Percentiles rank a stretch among this genome's conserved stretches.
Conservation (phyloP, 2,113 vertebrate genomes). For the Etheostoma cragini region DNA sequence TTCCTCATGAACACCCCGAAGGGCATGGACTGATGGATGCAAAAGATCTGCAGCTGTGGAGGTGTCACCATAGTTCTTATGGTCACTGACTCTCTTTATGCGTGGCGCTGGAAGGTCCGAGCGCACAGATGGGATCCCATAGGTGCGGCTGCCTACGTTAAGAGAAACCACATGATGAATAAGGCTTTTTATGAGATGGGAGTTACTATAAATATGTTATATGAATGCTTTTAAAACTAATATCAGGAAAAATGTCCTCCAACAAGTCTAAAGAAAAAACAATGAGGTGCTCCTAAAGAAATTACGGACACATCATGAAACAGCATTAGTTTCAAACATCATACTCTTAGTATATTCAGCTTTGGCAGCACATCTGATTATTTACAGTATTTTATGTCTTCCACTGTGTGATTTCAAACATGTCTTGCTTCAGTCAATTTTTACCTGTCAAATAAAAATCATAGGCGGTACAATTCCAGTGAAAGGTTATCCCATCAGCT, state of each 20-base stretch:
- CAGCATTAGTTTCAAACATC: too few relatives aligned
- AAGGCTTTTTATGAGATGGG: not conserved
- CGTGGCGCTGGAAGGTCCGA: constrained; percentile 85
- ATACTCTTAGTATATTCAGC: too few relatives aligned
- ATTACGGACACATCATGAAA: too few relatives aligned
- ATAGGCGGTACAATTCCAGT: too few relatives aligned
- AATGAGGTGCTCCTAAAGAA: not conserved
- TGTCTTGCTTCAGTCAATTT: not conserved
- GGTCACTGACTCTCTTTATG: constrained; percentile 83
- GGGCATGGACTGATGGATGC: constrained; percentile 83
- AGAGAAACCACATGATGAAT: constrained; percentile 5
- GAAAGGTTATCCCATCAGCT: too few relatives aligned
- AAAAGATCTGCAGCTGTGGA: constrained; percentile 81
- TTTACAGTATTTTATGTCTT: not conserved
- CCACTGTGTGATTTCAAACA: not conserved
- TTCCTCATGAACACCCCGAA: constrained; percentile 84
- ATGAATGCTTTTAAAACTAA: not conserved
- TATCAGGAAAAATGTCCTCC: not conserved
- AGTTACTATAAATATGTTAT: not conserved
- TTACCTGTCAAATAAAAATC: too few relatives aligned
- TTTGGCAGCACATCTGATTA: not conserved
- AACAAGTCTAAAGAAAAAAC: not conserved
- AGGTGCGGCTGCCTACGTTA: constrained; percentile 78
- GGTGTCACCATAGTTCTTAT: constrained; percentile 87
- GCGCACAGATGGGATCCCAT: constrained; percentile 86